Evolutionary conservation across 2,113 vertebrate genomes (phyloP).

Genomic region (Paratilapia polleni): DNA sequence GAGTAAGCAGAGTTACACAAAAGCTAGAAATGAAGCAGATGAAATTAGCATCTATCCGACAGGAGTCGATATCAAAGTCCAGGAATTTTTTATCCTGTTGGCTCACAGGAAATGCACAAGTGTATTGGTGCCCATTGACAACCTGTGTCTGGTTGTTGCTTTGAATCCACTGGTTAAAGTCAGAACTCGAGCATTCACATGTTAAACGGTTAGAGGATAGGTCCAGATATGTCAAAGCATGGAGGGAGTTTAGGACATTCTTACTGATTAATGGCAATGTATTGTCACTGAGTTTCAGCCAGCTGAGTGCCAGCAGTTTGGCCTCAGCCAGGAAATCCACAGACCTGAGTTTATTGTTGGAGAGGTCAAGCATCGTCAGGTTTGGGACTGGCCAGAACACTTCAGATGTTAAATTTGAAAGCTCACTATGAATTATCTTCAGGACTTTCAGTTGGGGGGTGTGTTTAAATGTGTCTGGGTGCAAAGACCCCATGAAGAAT

Average conservation of each 20-base stretch:
- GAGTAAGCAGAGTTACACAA: constrained; percentile 36
- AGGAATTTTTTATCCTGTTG: constrained; percentile 48
- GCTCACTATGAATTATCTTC: not conserved
- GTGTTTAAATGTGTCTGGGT: not conserved
- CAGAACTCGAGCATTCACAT: constrained; percentile 69
- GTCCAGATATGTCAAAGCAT: constrained; percentile 65
- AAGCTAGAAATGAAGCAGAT: constrained; percentile 61
- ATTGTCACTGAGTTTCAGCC: constrained; percentile 51
- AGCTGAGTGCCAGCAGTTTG: constrained; percentile 48
- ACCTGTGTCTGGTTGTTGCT: constrained; percentile 65
- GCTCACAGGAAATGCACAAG: constrained; percentile 65
- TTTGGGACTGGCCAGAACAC: constrained; percentile 55
- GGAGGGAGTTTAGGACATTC: constrained; percentile 30
- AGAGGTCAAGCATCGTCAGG: constrained; percentile 54
- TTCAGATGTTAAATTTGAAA: constrained; percentile 38
- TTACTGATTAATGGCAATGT: constrained; percentile 53
- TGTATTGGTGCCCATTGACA: constrained; percentile 54
- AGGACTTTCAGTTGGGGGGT: constrained; percentile 33
- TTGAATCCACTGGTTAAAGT: constrained; percentile 66
- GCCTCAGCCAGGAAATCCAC: constrained; percentile 67
- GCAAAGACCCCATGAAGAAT: not conserved
- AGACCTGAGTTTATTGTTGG: constrained; percentile 45
- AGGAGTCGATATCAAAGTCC: constrained; percentile 60
- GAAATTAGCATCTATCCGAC: constrained; percentile 41
- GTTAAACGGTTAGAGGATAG: constrained; percentile 63